Evolutionary conservation across 2,113 vertebrate genomes (phyloP).

Genomic region (Seriola quinqueradiata): DNA sequence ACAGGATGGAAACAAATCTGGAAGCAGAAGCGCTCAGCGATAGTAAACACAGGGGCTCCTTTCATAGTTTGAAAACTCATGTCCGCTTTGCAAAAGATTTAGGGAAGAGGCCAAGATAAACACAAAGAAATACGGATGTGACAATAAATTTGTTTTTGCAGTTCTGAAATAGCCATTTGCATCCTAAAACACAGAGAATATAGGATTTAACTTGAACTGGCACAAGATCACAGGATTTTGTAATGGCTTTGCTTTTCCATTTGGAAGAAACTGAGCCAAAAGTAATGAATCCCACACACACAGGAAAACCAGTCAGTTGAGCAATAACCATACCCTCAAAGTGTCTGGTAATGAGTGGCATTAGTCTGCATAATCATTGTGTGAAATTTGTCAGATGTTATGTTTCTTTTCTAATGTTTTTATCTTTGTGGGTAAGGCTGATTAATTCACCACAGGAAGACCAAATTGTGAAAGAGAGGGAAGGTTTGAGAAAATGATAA

Average conservation of each 20-base stretch:
- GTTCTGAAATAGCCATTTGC: constrained; percentile 57
- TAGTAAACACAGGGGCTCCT: constrained; percentile 72
- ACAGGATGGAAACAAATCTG: constrained; percentile 81
- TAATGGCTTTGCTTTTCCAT: constrained; percentile 66
- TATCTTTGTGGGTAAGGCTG: neutral
- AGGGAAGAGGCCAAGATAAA: constrained; percentile 49
- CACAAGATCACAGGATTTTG: constrained; percentile 57
- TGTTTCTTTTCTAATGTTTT: constrained; percentile 16
- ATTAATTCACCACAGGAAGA: constrained; percentile 21
- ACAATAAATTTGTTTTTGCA: constrained; percentile 55
- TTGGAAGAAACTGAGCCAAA: constrained; percentile 53
- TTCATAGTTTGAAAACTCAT: constrained; percentile 50
- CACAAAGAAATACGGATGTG: constrained; percentile 34
- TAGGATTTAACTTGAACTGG: constrained; percentile 57
- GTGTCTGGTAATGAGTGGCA: constrained; percentile 55
- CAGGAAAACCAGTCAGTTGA: constrained; percentile 57
- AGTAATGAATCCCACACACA: constrained; percentile 70
- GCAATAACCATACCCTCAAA: constrained; percentile 45
- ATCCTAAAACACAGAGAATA: constrained; percentile 46
- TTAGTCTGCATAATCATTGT: constrained; percentile 37
- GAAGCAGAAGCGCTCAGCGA: constrained; percentile 61
- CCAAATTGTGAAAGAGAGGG: neutral
- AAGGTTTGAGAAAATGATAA: constrained; percentile 18
- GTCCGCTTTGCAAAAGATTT: constrained; percentile 47
- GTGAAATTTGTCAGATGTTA: constrained; percentile 35